phyloP scores from a whole-genome alignment of 2,113 vertebrate species.

The Accipiter virgatus region DNA sequence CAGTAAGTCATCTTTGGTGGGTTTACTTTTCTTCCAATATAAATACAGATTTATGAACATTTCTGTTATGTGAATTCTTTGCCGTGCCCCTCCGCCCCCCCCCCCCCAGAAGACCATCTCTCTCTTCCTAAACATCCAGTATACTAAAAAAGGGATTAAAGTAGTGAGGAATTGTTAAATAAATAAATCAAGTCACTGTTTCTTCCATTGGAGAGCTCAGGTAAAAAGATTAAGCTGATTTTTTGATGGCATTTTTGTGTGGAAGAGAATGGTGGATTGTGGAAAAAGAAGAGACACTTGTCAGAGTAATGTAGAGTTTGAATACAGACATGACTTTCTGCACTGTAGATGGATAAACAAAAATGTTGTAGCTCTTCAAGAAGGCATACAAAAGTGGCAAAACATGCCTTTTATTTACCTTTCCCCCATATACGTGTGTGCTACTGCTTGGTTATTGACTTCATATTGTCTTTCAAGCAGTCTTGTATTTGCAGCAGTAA shows the following conservation, averaged over 20 bases:
- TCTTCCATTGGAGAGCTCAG: neutral
- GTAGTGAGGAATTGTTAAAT: neutral
- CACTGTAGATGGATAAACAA: neutral
- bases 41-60: slow-evolving; percentile 24
- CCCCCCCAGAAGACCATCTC: neutral
- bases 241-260: neutral
- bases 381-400: neutral
- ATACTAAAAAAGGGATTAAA: neutral
- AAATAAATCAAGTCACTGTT: neutral
- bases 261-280: neutral
- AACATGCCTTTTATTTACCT: neutral
- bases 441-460: neutral
- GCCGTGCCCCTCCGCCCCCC: fast-evolving
- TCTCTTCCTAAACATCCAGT: neutral
- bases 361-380: neutral
- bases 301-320: neutral
- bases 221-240: neutral
- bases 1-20: neutral
- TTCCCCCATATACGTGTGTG: neutral
- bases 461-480: neutral
- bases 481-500: neutral
- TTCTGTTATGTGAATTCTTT: neutral
- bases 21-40: slow-evolving; percentile 9
- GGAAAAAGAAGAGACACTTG: neutral
- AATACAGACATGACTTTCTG: neutral